Evolutionary conservation across 2,113 vertebrate genomes (phyloP), one percentile per base, ranked within the genome.

Genomic region (Sceloporus undulatus): DNA sequence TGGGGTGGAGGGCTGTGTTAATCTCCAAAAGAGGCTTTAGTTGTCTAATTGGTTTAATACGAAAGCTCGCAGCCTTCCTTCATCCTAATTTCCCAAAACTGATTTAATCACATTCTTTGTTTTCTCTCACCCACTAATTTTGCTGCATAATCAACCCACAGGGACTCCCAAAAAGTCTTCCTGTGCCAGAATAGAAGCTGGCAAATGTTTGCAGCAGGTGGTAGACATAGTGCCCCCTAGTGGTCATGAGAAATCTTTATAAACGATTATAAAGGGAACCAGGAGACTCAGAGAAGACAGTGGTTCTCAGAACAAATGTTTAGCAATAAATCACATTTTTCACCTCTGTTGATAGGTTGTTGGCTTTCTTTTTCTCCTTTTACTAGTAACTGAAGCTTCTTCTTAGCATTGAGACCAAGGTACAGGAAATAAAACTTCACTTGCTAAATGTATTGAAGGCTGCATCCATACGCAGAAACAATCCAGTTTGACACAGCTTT

Each of bases 131-230:
- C 48, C 48, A 86, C 85, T 81, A 25, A 76, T 42, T 83, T 71
- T 73, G 59, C 59, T 88, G 40, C 59, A 66, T 76, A 83, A 82
- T 29, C 25, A 88, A 88, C 82, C 79, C 80, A 83, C 73, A 87
- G 48, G 68, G 73, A 38, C 56, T 76, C 54, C 48, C 25, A 5
- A 25, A 7, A 52, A 59, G 9, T 2, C 48, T 38, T 27, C 10
- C 13, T 54, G 10, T 74, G 34, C 80, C 71, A 76, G 56, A 34
- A 48, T 48, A 75, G 27, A 42, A 82, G 29, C 79, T 82, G 40
- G 40, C 10, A 54, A 34, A 29, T 10, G 7, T 13, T 68, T 88
- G 11, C 29, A 66, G 59, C 59, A 77, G 73, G 73, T 18, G 54
- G 70, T 9, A 82, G 13, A 25, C 25, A 52, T 38, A 54, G 54